Conservation (phyloP, 2,797 vertebrate genomes). For the Sebastes reedi region DNA sequence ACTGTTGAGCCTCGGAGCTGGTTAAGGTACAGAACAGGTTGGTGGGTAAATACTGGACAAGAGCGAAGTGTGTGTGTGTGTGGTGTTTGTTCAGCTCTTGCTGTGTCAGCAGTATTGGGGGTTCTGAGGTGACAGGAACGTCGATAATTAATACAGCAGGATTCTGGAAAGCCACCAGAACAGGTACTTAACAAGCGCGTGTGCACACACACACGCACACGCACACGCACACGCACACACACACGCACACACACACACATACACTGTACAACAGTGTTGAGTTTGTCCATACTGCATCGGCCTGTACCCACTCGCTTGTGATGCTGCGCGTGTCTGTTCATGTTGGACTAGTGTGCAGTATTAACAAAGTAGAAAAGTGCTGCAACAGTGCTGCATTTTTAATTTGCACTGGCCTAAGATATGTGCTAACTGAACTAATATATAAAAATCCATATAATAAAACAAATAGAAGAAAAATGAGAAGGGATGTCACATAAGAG, state of each 20-base stretch:
- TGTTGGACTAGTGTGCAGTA: neutral
- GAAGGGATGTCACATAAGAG: neutral
- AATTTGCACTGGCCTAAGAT: neutral
- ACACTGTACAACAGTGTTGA: neutral
- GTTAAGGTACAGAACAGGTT: slow-evolving; percentile 38
- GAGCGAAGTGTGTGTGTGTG: slow-evolving; percentile 22
- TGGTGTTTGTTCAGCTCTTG: slow-evolving; percentile 32
- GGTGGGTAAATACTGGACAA: slow-evolving; percentile 25
- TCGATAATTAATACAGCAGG: slow-evolving; percentile 81
- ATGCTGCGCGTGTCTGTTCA: slow-evolving; percentile 13
- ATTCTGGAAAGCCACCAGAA: slow-evolving; percentile 64
- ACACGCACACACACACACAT: neutral
- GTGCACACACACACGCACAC: neutral
- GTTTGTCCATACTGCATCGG: too few relatives aligned
- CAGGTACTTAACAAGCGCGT: slow-evolving; percentile 58
- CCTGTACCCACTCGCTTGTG: neutral
- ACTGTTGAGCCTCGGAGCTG: slow-evolving; percentile 1
- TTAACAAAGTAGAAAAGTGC: neutral
- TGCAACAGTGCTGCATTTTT: slow-evolving; percentile 10
- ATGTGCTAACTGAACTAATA: neutral
- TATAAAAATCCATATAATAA: neutral
- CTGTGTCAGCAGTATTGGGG: slow-evolving; percentile 62
- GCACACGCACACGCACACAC: neutral
- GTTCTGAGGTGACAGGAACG: slow-evolving; percentile 69
- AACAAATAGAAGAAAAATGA: neutral